Evolutionary conservation across 2,797 vertebrate species (phyloP).

Genomic region (Clamator glandarius): DNA sequence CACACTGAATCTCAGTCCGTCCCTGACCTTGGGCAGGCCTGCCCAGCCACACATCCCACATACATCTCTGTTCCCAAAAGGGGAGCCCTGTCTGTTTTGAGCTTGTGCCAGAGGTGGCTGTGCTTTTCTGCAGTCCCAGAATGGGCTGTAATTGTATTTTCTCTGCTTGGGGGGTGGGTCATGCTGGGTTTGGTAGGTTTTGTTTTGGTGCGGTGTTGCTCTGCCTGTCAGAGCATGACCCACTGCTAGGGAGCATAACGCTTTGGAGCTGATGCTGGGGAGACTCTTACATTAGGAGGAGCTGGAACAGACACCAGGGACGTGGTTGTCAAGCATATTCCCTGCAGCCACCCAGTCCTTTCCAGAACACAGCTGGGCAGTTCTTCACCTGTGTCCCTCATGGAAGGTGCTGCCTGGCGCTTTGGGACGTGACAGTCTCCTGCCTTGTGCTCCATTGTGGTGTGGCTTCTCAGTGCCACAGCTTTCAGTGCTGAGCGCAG

Average conservation of each 20-base stretch:
- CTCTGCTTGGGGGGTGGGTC: neutral
- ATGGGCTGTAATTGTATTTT: neutral
- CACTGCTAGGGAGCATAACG: neutral
- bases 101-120: neutral
- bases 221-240: neutral
- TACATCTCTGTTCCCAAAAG: neutral
- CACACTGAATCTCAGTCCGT: neutral
- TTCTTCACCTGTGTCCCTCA: neutral
- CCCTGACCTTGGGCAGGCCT: neutral
- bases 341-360: fast-evolving
- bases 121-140: neutral
- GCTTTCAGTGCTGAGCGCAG: neutral
- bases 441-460: neutral
- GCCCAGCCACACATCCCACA: neutral
- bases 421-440: neutral
- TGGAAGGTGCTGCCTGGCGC: neutral
- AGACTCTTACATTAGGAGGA: neutral
- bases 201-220: neutral
- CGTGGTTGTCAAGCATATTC: fast-evolving
- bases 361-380: neutral
- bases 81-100: neutral
- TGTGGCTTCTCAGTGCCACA: neutral
- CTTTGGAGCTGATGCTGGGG: neutral
- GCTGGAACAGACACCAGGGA: neutral
- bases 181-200: neutral